Conservation (phyloP, 2,113 vertebrate species). For the Notarius quadriscutis region DNA sequence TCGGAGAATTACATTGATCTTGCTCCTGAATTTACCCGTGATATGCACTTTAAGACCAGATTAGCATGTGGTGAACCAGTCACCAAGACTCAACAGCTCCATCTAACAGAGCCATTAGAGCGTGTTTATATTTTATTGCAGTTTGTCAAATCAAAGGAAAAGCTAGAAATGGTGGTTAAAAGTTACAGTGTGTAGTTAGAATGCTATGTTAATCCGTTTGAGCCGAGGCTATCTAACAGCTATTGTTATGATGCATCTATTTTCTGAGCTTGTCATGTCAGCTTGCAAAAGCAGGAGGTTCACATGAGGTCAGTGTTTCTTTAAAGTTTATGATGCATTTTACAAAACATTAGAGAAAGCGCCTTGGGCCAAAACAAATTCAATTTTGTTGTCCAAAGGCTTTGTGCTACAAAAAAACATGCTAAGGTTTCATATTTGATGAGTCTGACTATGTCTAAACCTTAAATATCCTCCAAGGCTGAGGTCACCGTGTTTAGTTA, state of each 20-base stretch:
- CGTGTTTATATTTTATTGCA: neutral
- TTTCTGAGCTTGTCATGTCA: neutral
- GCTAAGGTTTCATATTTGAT: slow-evolving; percentile 7
- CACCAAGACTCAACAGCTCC: slow-evolving; percentile 29
- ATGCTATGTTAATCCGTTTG: neutral
- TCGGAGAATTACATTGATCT: no score
- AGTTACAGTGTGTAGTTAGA: neutral
- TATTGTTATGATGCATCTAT: neutral
- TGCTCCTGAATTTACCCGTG: no score
- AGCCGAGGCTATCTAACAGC: neutral
- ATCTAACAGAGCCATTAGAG: slow-evolving; percentile 20
- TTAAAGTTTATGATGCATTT: slow-evolving; percentile 10
- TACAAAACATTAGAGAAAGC: slow-evolving; percentile 19
- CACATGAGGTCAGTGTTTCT: slow-evolving; percentile 19
- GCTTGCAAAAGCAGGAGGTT: neutral
- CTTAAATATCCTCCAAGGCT: slow-evolving; percentile 22
- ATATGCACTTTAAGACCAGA: neutral
- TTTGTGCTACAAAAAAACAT: slow-evolving; percentile 23
- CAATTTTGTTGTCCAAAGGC: slow-evolving; percentile 26
- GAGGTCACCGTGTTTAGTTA: slow-evolving; percentile 36
- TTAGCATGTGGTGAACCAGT: slow-evolving; percentile 30
- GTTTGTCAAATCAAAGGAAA: slow-evolving; percentile 11
- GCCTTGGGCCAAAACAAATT: slow-evolving; percentile 32
- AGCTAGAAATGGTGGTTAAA: neutral
- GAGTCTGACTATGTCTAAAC: slow-evolving; percentile 14